phyloP scores from a whole-genome alignment of 1,140 invertebrate genomes.

The Chymomyza costata region DNA sequence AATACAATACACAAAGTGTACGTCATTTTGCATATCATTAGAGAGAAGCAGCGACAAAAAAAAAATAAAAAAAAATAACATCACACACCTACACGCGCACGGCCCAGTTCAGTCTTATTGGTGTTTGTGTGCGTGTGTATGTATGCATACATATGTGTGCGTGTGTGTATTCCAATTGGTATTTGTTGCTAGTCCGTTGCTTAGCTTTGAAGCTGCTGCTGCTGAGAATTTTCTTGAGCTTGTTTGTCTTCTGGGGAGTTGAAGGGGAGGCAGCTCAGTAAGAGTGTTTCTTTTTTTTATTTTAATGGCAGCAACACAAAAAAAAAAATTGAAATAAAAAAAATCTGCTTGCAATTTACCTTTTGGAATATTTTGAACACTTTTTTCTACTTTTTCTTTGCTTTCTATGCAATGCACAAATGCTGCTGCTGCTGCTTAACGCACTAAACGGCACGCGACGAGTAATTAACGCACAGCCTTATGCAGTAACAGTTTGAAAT shows the following conservation, averaged over 20 bases:
- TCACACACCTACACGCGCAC: constrained; percentile 40
- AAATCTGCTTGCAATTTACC: constrained; percentile 59
- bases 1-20: constrained; percentile 24
- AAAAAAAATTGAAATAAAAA: constrained; percentile 38
- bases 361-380: constrained; percentile 16
- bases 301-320: constrained; percentile 10
- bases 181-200: constrained; percentile 52
- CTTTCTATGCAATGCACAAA: background rate
- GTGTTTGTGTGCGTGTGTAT: constrained; percentile 29
- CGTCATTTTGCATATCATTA: constrained; percentile 28
- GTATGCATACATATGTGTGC: constrained; percentile 34
- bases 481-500: too few relatives aligned
- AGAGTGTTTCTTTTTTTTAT: constrained; percentile 24
- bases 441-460: too few relatives aligned
- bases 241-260: constrained; percentile 23
- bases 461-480: too few relatives aligned
- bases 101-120: constrained; percentile 47
- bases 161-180: constrained; percentile 50
- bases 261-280: constrained; percentile 13
- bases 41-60: constrained; percentile 10
- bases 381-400: constrained; percentile 5
- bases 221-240: constrained; percentile 36
- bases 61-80: constrained; percentile 43
- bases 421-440: too few relatives aligned
- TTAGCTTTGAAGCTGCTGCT: constrained; percentile 37